Percentiles rank a stretch among this genome's conserved stretches.
phyloP scores from a whole-genome alignment of 1,140 invertebrate genomes.

The Drosophila suzukii region DNA sequence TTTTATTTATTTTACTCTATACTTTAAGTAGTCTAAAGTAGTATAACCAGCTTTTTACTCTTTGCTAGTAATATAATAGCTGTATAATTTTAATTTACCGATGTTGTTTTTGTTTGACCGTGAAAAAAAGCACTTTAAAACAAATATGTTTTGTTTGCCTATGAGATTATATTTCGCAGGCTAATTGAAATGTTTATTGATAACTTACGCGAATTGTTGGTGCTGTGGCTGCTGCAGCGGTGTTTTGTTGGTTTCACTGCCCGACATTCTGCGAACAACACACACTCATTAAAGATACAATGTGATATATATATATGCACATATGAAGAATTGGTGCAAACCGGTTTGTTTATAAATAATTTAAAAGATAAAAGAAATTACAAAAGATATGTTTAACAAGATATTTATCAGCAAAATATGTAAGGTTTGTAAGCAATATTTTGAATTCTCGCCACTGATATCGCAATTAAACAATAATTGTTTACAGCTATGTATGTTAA shows the following conservation, averaged over 20 bases:
- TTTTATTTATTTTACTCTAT: too few species aligned
- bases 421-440: slow-evolving; percentile 4
- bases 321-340: slow-evolving; percentile 32
- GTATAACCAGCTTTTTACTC: background rate
- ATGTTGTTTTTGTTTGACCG: background rate
- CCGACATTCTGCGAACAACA: slow-evolving; percentile 55
- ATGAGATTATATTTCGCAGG: slow-evolving; percentile 27
- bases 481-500: slow-evolving; percentile 13
- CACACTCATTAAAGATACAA: slow-evolving; percentile 4
- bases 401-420: too few species aligned
- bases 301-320: background rate
- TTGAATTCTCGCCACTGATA: background rate
- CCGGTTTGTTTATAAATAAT: slow-evolving; percentile 29
- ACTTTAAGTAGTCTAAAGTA: too few species aligned
- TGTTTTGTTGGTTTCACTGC: slow-evolving; percentile 21
- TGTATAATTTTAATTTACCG: background rate
- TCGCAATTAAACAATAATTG: slow-evolving; percentile 32
- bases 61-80: background rate
- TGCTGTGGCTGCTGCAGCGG: slow-evolving; percentile 59
- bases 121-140: slow-evolving; percentile 2
- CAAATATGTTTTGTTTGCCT: slow-evolving; percentile 15
- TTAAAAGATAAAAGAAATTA: too few species aligned
- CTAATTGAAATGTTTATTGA: slow-evolving; percentile 51
- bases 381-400: too few species aligned
- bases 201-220: slow-evolving; percentile 71